Base-by-base conservation (phyloP, 37 sponge, comb jelly and placozoan genomes). In the Cladorhizidae sp. region DNA sequence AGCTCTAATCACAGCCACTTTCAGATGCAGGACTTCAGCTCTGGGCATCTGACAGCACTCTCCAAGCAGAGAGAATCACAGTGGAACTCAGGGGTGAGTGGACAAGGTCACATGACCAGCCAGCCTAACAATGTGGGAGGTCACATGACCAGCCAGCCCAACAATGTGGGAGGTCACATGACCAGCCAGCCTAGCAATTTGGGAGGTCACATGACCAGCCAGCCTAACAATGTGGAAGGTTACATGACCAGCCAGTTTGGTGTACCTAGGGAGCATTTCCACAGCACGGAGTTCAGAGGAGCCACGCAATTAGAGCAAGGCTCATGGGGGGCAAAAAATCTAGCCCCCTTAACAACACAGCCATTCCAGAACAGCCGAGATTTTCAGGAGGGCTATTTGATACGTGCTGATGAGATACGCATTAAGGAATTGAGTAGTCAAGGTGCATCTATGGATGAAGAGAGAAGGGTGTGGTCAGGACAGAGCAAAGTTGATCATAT, bases 91-190 rank as follows among this genome's bases (percentile, higher is more conserved):
- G 22, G 50, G 5, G 57, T 68, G 2, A 9, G 45, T 52, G 51
- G 63, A 11, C 54, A 79, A 20, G 80, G 70, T 43, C 70, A 68
- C 80, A 79, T 79, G 80, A 79, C 33, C 18, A 65, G 7, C 12
- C 32, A 14, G 17, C 36, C 26, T 65, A 21, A 58, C 3, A 9
- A 58, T 58, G 59, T 58, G 59, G 59, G 31, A 14, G 62, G 64
- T 32, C 37, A 78, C 50, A 63, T 64, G 80, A 79, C 33, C 18
- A 65, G 7, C 12, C 32, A 14, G 17, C 36, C 26, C 32, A 21
- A 58, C 3, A 9, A 58, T 58, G 59, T 58, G 59, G 59, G 31
- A 14, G 62, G 64, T 32, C 37, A 78, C 50, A 63, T 64, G 80
- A 79, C 33, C 18, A 65, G 7, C 12, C 32, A 14, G 17, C 36